phyloP scores from a whole-genome alignment of 2,113 vertebrate genomes.

The Herpetotheres cachinnans region DNA sequence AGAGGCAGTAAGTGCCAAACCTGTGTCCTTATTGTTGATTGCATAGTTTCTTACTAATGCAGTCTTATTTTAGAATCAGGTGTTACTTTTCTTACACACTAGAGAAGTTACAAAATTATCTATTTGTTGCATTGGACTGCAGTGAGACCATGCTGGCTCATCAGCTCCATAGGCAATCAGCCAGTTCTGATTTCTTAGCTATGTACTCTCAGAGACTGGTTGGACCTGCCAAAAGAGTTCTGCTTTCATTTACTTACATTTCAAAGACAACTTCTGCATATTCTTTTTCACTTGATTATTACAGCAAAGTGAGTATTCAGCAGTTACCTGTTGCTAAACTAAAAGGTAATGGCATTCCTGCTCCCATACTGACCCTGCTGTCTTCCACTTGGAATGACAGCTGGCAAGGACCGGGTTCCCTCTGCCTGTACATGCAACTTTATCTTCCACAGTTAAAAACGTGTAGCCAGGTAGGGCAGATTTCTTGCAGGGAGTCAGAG shows the following conservation, averaged over 20 bases:
- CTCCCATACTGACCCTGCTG: not conserved
- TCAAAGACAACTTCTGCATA: not conserved
- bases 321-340: not conserved
- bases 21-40: not conserved
- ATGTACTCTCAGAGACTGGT: not conserved
- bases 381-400: not conserved
- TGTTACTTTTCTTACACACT: not conserved
- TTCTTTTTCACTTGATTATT: not conserved
- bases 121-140: not conserved
- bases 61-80: not conserved
- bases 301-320: not conserved
- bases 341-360: not conserved
- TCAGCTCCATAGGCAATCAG: not conserved
- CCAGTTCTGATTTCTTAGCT: not conserved
- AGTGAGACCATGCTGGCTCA: not conserved
- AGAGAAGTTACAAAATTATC: not conserved
- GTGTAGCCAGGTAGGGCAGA: not conserved
- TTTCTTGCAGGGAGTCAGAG: not conserved
- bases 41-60: not conserved
- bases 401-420: not conserved
- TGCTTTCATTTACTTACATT: not conserved
- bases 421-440: not conserved
- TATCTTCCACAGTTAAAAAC: not conserved
- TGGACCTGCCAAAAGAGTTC: not conserved
- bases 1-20: not conserved